Conservation (phyloP, 2,888 invertebrate genomes). For the Heteropelma amictum region DNA sequence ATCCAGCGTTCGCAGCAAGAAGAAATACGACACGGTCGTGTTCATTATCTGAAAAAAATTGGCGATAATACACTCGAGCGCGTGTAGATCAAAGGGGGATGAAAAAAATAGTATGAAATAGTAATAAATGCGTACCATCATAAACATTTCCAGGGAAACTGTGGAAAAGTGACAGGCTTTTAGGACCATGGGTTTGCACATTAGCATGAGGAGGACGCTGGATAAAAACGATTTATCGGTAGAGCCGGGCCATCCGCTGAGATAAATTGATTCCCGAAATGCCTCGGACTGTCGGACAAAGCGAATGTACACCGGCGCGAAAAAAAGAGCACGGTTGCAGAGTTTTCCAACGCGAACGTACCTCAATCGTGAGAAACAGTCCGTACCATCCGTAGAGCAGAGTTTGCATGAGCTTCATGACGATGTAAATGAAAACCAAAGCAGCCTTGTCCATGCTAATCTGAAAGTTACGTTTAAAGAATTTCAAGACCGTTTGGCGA, state of each 20-base stretch:
- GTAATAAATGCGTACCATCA: constrained; percentile 20
- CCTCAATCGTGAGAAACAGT: constrained; percentile 42
- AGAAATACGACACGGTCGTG: constrained; percentile 54
- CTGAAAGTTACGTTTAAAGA: not conserved
- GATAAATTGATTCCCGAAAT: constrained; percentile 60
- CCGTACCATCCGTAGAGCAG: constrained; percentile 53
- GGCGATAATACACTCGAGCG: too few relatives aligned
- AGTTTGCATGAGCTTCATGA: constrained; percentile 44
- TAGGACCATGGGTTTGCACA: constrained; percentile 61
- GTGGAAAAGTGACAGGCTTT: constrained; percentile 59
- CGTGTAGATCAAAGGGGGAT: not conserved
- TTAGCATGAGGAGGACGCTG: constrained; percentile 57
- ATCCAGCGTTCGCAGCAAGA: constrained; percentile 49
- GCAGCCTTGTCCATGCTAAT: constrained; percentile 25
- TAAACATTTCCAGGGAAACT: constrained; percentile 57
- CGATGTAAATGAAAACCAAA: constrained; percentile 26
- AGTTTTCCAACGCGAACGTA: not conserved
- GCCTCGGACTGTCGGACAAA: constrained; percentile 58
- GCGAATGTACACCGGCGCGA: not conserved
- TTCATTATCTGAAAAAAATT: constrained; percentile 43
- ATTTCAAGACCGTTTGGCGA: not conserved
- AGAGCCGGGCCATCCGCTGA: constrained; percentile 58
- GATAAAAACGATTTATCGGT: constrained; percentile 51
- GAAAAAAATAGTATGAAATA: too few relatives aligned
- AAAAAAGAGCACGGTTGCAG: not conserved